phyloP scores from a whole-genome alignment of 2,888 invertebrate species.

The Megalurothrips usitatus region DNA sequence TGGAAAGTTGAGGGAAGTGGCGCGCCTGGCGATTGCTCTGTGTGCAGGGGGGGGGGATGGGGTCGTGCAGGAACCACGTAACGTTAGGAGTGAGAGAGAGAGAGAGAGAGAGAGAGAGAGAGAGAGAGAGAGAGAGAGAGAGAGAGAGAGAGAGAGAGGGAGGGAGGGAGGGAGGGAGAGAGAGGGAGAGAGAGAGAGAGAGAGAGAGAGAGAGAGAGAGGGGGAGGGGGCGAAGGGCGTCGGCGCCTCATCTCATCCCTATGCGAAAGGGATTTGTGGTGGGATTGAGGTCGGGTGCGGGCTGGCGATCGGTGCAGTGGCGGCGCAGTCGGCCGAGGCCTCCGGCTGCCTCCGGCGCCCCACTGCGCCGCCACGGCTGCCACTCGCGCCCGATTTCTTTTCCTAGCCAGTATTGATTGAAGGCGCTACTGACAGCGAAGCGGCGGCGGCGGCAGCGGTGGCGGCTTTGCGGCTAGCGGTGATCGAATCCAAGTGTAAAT shows the following conservation, averaged over 20 bases:
- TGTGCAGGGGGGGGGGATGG: no score
- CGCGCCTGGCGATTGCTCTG: no score
- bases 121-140: conserved; percentile 11
- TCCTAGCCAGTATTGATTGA: neutral
- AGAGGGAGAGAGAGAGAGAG: neutral
- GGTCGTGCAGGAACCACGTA: no score
- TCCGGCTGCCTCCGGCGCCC: neutral
- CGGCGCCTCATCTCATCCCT: conserved; percentile 5
- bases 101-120: conserved; percentile 6
- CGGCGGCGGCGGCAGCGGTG: no score
- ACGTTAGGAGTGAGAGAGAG: neutral
- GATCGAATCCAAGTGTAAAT: no score
- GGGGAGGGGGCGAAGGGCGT: neutral
- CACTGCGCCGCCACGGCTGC: neutral
- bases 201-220: neutral
- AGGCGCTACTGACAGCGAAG: no score
- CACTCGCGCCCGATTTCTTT: neutral
- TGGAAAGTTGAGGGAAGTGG: no score
- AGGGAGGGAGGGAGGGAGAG: neutral
- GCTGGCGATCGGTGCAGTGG: neutral
- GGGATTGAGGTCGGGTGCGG: neutral
- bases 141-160: conserved; percentile 11
- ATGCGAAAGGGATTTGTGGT: neutral
- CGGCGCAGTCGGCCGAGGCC: neutral
- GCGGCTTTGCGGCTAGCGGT: no score